Evolutionary conservation across 2,113 vertebrate genomes (phyloP).

Genomic region (Osmerus mordax): DNA sequence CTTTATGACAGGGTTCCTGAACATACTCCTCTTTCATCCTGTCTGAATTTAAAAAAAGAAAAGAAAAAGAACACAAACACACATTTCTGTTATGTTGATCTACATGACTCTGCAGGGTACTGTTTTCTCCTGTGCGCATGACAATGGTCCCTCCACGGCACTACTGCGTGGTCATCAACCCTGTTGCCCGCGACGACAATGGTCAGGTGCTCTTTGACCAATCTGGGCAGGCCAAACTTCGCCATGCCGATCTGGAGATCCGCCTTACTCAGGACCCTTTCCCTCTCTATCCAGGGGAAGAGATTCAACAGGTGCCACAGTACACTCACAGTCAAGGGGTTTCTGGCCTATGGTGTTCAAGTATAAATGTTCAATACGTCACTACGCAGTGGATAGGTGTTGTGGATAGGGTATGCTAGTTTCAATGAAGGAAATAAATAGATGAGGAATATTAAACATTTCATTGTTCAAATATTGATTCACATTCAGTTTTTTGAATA

Average conservation of each 20-base stretch:
- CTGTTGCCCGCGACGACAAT: slow-evolving; percentile 65
- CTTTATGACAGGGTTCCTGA: too few relatives aligned
- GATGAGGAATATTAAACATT: too few relatives aligned
- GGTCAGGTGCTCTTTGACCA: slow-evolving; percentile 66
- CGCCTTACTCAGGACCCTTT: slow-evolving; percentile 84
- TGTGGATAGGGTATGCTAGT: neutral
- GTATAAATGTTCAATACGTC: neutral
- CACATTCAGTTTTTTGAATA: too few relatives aligned
- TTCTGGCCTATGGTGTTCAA: too few relatives aligned
- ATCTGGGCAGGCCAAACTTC: slow-evolving; percentile 81
- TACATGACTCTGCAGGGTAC: slow-evolving; percentile 62
- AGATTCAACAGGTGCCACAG: slow-evolving; percentile 72
- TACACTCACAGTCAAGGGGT: neutral
- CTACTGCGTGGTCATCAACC: slow-evolving; percentile 83
- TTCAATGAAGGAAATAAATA: too few relatives aligned
- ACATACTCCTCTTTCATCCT: too few relatives aligned
- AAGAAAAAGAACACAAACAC: too few relatives aligned
- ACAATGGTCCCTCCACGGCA: slow-evolving; percentile 84
- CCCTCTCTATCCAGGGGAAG: slow-evolving; percentile 82
- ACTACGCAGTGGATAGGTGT: neutral
- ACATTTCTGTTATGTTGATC: neutral
- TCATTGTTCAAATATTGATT: too few relatives aligned
- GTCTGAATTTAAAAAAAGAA: too few relatives aligned
- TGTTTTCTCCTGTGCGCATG: slow-evolving; percentile 78
- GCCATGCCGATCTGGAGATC: slow-evolving; percentile 86